phyloP scores from a whole-genome alignment of 1,140 invertebrate species.

The Pollicipes pollicipes region DNA sequence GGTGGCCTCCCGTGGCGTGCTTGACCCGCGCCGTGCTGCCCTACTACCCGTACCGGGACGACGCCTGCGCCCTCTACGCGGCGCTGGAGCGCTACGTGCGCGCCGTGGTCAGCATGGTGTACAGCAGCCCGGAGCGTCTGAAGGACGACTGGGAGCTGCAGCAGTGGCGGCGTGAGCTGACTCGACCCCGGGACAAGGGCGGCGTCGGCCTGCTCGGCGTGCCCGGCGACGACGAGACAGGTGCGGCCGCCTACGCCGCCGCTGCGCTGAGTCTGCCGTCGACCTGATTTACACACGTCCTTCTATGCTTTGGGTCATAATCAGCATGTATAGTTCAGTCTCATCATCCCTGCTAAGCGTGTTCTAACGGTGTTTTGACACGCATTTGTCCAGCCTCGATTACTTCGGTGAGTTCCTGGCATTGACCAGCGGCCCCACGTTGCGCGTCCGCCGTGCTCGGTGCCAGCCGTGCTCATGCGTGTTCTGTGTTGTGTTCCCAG shows the following conservation, averaged over 20 bases:
- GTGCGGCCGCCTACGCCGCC: too few relatives aligned
- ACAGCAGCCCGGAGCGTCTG: conserved; percentile 28
- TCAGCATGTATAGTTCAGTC: too few relatives aligned
- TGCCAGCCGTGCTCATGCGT: too few relatives aligned
- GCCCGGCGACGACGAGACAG: conserved; percentile 23
- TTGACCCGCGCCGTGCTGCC: conserved; percentile 26
- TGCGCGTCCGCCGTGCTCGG: too few relatives aligned
- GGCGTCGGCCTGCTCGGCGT: conserved; percentile 25
- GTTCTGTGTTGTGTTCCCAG: conserved; percentile 14
- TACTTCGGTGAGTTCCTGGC: too few relatives aligned
- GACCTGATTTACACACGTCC: too few relatives aligned
- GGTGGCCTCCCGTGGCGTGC: conserved; percentile 22
- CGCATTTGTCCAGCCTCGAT: too few relatives aligned
- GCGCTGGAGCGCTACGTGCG: conserved; percentile 30
- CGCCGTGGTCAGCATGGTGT: conserved; percentile 28
- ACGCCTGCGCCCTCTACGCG: conserved; percentile 28
- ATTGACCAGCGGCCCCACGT: too few relatives aligned
- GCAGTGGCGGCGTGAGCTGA: conserved; percentile 28
- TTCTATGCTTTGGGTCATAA: too few relatives aligned
- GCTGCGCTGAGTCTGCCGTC: too few relatives aligned
- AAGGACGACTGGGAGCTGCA: conserved; percentile 28
- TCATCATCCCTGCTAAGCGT: too few relatives aligned
- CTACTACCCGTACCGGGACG: conserved; percentile 33
- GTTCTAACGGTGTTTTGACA: too few relatives aligned
- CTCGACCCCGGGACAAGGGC: conserved; percentile 21